Percentiles rank a stretch among this genome's conserved stretches.
Conservation (phyloP, 1,140 invertebrate genomes). For the Homalodisca vitripennis region DNA sequence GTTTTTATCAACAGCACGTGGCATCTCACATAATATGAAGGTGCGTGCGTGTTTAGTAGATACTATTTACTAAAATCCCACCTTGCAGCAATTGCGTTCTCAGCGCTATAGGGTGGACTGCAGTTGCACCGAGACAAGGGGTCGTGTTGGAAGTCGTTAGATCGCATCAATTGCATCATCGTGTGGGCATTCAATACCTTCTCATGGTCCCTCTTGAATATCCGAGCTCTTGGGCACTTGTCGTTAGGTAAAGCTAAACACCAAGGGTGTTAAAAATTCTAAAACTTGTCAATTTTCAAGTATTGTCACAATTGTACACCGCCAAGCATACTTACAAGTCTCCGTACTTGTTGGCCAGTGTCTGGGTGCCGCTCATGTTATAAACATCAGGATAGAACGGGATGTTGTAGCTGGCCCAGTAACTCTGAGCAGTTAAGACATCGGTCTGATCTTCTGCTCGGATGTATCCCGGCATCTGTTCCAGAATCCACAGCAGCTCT, state of each 20-base stretch:
- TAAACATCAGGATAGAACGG: conserved; percentile 66
- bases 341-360: conserved; percentile 60
- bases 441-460: conserved; percentile 29
- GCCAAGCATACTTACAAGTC: conserved; percentile 67
- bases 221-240: conserved; percentile 58
- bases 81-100: conserved; percentile 66
- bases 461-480: conserved; percentile 58
- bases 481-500: conserved; percentile 65
- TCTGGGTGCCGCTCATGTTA: conserved; percentile 60
- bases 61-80: too few relatives aligned
- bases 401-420: conserved; percentile 76
- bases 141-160: conserved; percentile 72
- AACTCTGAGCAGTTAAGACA: conserved; percentile 48
- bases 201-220: conserved; percentile 50
- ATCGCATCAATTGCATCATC: conserved; percentile 66
- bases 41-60: too few relatives aligned
- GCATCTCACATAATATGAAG: too few relatives aligned
- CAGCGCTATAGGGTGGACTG: conserved; percentile 67
- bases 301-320: too few relatives aligned
- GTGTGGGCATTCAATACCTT: conserved; percentile 53
- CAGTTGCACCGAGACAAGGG: conserved; percentile 66
- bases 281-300: too few relatives aligned
- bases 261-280: not conserved
- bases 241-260: conserved; percentile 52
- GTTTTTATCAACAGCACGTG: too few relatives aligned